A percentile compares a stretch with the other conserved stretches of the same genome.
Conservation (phyloP, 2,113 vertebrate species). For the Nothobranchius furzeri region DNA sequence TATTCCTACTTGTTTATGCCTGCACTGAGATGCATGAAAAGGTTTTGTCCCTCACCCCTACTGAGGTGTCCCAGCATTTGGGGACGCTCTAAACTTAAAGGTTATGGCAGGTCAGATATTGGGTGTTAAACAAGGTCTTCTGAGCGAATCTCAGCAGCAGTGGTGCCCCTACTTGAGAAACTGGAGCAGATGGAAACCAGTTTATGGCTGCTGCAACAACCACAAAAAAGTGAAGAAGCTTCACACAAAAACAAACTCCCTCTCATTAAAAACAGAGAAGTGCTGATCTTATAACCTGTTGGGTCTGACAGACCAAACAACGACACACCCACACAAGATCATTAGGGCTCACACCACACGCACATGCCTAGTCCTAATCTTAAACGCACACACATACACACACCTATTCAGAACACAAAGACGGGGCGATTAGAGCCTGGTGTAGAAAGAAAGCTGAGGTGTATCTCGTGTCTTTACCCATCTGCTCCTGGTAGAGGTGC, state of each 20-base stretch:
- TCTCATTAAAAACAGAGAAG: conserved; percentile 23
- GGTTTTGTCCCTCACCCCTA: background rate
- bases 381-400: conserved; percentile 25
- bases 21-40: no score
- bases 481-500: conserved; percentile 40
- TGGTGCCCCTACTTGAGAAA: conserved; percentile 27
- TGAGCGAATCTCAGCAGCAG: conserved; percentile 7
- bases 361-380: conserved; percentile 26
- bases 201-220: background rate
- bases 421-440: conserved; percentile 38
- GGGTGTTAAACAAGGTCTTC: background rate
- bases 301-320: conserved; percentile 17
- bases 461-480: conserved; percentile 51
- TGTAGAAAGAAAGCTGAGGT: conserved; percentile 46
- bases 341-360: conserved; percentile 15
- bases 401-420: conserved; percentile 51
- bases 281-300: conserved; percentile 19
- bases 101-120: background rate
- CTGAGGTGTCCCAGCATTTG: background rate
- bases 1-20: no score
- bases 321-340: conserved; percentile 16
- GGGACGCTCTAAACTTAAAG: conserved; percentile 5
- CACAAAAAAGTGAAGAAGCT: conserved; percentile 11
- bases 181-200: conserved; percentile 17
- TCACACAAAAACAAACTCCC: conserved; percentile 38